phyloP scores from a whole-genome alignment of 2,888 invertebrate species.

The Deilephila elpenor region DNA sequence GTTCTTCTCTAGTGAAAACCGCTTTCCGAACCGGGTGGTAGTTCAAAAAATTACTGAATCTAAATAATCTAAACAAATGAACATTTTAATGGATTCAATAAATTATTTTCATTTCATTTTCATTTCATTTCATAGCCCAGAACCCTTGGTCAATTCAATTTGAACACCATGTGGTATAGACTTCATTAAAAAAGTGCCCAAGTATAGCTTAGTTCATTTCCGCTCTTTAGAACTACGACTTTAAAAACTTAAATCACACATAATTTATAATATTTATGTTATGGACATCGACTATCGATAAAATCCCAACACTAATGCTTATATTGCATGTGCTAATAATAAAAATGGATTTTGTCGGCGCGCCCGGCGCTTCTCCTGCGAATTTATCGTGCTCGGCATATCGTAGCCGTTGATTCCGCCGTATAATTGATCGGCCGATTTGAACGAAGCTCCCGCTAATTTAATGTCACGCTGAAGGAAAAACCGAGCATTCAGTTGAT shows the following conservation, averaged over 20 bases:
- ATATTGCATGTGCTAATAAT: conserved; percentile 29
- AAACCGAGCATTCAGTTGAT: background rate
- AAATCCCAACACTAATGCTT: background rate
- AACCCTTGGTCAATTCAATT: too few relatives aligned
- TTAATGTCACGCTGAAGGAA: conserved; percentile 10
- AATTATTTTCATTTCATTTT: too few relatives aligned
- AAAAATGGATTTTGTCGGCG: conserved; percentile 27
- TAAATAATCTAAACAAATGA: too few relatives aligned
- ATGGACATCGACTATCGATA: background rate
- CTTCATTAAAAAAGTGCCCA: too few relatives aligned
- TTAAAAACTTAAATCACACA: background rate
- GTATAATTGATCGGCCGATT: conserved; percentile 12
- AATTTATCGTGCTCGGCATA: conserved; percentile 37
- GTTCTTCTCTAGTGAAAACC: too few relatives aligned
- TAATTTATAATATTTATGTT: background rate
- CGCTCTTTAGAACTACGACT: background rate
- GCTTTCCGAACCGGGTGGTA: too few relatives aligned
- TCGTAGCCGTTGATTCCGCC: conserved; percentile 15
- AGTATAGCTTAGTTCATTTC: too few relatives aligned
- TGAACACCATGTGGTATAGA: too few relatives aligned
- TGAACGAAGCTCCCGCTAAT: conserved; percentile 16
- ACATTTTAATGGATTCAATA: too few relatives aligned
- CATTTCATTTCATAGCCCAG: too few relatives aligned
- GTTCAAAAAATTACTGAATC: too few relatives aligned
- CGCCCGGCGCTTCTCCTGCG: conserved; percentile 7